Percentiles rank a stretch among this genome's conserved stretches.
phyloP scores from a whole-genome alignment of 2,113 vertebrate species.

The Nipponia nippon region DNA sequence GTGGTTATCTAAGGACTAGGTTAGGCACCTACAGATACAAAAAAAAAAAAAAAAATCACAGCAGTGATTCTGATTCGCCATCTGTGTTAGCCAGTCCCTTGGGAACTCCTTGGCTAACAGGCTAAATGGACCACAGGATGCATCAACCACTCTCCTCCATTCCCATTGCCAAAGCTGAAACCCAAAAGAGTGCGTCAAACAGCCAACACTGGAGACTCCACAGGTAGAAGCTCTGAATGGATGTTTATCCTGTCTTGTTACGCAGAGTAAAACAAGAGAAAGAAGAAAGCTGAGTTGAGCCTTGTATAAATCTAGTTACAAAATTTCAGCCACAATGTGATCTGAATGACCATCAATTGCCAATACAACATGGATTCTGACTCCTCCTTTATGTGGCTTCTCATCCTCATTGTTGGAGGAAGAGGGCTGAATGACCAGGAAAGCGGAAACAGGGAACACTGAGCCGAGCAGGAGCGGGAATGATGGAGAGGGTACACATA shows the following conservation, averaged over 20 bases:
- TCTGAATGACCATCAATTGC: not conserved
- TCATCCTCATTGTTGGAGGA: not conserved
- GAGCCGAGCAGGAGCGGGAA: not conserved
- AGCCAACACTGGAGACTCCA: not conserved
- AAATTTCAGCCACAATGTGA: not conserved
- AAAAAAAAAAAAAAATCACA: not conserved
- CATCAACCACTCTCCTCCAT: not conserved
- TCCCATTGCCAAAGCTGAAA: not conserved
- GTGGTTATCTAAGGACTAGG: not conserved
- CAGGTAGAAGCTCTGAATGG: not conserved
- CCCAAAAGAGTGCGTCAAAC: not conserved
- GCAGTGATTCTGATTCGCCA: not conserved
- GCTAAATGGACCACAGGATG: not conserved
- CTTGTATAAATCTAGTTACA: not conserved
- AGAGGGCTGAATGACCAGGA: not conserved
- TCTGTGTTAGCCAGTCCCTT: not conserved
- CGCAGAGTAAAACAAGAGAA: not conserved
- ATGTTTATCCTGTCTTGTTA: not conserved
- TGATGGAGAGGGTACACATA: not conserved
- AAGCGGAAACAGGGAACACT: not conserved
- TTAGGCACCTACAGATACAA: not conserved
- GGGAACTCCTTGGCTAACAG: not conserved
- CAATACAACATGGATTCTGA: not conserved
- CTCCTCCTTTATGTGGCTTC: not conserved
- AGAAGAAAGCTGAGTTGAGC: not conserved